Evolutionary conservation across 1,140 invertebrate species (phyloP).

Genomic region (Acyrthosiphon pisum): DNA sequence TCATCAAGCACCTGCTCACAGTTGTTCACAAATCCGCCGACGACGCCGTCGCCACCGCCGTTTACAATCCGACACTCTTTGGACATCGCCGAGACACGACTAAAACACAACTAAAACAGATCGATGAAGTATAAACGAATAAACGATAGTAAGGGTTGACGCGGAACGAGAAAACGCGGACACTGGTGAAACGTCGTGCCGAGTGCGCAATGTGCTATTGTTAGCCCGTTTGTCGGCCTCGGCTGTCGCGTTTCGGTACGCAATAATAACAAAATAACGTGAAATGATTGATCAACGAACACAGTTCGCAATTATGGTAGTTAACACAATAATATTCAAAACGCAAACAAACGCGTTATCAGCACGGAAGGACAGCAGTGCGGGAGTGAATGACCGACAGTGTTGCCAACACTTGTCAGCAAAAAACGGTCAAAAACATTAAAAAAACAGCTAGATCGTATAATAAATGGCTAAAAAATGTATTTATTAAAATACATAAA

Average conservation of each 20-base stretch:
- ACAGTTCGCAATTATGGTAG: neutral
- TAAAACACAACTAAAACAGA: neutral
- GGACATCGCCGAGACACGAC: neutral
- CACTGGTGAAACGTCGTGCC: neutral
- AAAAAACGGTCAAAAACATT: too few relatives aligned
- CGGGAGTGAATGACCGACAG: neutral
- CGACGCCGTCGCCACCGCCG: neutral
- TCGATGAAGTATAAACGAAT: neutral
- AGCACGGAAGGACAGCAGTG: conserved; percentile 2
- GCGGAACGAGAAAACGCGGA: neutral
- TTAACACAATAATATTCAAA: conserved; percentile 35
- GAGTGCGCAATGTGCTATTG: neutral
- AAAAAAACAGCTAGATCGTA: too few relatives aligned
- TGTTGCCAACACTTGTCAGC: too few relatives aligned
- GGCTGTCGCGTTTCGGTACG: neutral
- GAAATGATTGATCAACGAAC: neutral
- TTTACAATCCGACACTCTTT: conserved; percentile 28
- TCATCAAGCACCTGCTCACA: conserved; percentile 36
- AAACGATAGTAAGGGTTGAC: too few relatives aligned
- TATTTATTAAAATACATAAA: too few relatives aligned
- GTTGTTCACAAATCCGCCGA: neutral
- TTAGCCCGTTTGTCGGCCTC: neutral
- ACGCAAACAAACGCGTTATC: conserved; percentile 46
- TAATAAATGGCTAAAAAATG: too few relatives aligned
- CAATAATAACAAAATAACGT: too few relatives aligned